A percentile compares a stretch with the other conserved stretches of the same genome.
These are phyloP conservation scores for Smithornis capensis DNA, from an alignment of 2,113 vertebrate genomes.

Conservation along the genomic window DNA sequence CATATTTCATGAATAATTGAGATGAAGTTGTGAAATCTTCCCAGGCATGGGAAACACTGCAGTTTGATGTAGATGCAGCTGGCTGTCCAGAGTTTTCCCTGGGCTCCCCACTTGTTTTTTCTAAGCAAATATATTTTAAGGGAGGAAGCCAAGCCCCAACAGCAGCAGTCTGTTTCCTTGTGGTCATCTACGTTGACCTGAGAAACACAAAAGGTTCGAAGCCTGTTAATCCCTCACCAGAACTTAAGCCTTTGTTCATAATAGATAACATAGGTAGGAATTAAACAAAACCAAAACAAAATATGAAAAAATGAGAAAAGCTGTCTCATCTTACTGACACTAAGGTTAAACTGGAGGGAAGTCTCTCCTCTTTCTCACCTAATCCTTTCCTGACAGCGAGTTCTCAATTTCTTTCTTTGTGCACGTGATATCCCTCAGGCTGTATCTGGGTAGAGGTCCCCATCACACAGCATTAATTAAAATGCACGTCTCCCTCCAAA, in stretches of 20 bases:
- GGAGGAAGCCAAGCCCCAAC: neutral
- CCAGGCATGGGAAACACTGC: neutral
- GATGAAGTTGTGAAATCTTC: neutral
- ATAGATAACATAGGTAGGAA: neutral
- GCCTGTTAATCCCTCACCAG: neutral
- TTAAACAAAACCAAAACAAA: neutral
- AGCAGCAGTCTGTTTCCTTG: neutral
- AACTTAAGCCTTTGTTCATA: neutral
- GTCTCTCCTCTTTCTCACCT: neutral
- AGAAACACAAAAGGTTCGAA: fast-evolving
- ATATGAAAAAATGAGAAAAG: neutral
- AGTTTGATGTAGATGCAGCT: neutral
- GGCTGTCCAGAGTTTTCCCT: neutral
- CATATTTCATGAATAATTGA: neutral
- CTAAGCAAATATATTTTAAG: neutral
- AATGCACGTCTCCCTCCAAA: neutral
- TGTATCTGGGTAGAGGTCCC: neutral
- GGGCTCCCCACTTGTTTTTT: neutral
- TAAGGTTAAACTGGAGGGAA: neutral
- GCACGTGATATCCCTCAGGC: neutral
- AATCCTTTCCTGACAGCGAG: neutral
- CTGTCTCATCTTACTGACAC: neutral
- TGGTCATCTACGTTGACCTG: neutral
- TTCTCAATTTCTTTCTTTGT: neutral
- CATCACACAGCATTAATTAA: neutral